Base-by-base conservation (phyloP, 1,140 invertebrate genomes). In the Potamilus streckersoni region DNA sequence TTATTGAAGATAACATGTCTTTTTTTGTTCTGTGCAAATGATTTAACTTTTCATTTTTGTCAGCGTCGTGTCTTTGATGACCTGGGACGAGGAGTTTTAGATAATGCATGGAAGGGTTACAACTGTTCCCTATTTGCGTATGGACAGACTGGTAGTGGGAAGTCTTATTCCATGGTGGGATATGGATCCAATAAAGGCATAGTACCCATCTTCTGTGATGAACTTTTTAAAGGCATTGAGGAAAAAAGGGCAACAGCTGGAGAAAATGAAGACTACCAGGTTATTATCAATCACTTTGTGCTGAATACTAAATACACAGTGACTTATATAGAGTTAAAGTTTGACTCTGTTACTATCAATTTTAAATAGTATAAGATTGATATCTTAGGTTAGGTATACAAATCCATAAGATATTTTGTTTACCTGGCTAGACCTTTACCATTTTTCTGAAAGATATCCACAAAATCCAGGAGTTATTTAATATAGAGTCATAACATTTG, bases 171-270 rank as follows among this genome's bases (percentile, higher is more conserved):
- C 15, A 91, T 93, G 76, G 90, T 93, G 49, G 93, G 93, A 4
- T 96, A 96, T 65, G 96, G 92, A 17, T 80, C 84, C 23, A 93
- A 93, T 85, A 92, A 88, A 77, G 87, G 87, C 56, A 95, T 97
- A 71, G 95, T 96, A 56, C 96, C 96, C 12, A 91, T 95, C 78
- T 95, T 96, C 84, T 96, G 95, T 87, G 92, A 94, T 78, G 94
- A 96, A 79, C 90, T 97, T 57, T 96, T 97, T 86, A 89, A 92
- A 16, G 88, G 91, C 67, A 92, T 93, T 60, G 89, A 85, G 17
- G 80, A 78, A 49, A 89, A 89, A 71, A 76, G 83, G 64, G 38
- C 69, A 58, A 74, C 71, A 16, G 82, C 85, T 13, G 76, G 75
- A 13, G 84, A 87, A 77, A 84, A 85, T 72, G 86, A 87, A 70